phyloP scores from a whole-genome alignment of 2,888 invertebrate species.

The Tyria jacobaeae region DNA sequence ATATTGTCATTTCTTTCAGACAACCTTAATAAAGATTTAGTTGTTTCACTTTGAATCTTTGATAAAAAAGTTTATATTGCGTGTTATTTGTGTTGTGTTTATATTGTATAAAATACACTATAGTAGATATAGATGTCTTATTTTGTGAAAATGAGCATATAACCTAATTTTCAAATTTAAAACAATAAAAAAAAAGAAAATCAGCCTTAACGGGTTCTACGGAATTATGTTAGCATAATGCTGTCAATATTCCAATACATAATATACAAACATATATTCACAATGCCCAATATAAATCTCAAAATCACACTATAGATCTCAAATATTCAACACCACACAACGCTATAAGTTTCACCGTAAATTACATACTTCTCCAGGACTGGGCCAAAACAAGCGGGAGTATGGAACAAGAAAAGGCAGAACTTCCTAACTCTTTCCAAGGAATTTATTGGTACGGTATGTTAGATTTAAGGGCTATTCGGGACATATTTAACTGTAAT shows the following conservation, averaged over 20 bases:
- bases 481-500: constrained; percentile 38
- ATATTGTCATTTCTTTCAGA: too few species aligned
- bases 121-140: too few species aligned
- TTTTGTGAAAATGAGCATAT: too few species aligned
- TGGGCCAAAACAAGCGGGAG: constrained; percentile 42
- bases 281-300: not conserved
- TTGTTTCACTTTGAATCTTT: too few species aligned
- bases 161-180: too few species aligned
- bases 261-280: not conserved
- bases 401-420: constrained; percentile 34
- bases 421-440: constrained; percentile 53
- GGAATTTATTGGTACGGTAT: constrained; percentile 50
- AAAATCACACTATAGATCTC: constrained; percentile 12
- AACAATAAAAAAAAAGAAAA: too few species aligned
- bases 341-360: constrained; percentile 54
- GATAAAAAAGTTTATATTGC: too few species aligned
- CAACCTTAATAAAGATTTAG: too few species aligned
- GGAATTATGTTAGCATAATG: not conserved
- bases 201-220: too few species aligned
- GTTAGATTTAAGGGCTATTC: constrained; percentile 50
- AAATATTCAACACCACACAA: constrained; percentile 43
- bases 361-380: constrained; percentile 53
- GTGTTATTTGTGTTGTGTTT: too few species aligned
- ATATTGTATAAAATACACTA: too few species aligned
- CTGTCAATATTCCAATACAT: not conserved